Conservation (phyloP, 92 coral and sea anemone genomes). For the Actinostola sp. region DNA sequence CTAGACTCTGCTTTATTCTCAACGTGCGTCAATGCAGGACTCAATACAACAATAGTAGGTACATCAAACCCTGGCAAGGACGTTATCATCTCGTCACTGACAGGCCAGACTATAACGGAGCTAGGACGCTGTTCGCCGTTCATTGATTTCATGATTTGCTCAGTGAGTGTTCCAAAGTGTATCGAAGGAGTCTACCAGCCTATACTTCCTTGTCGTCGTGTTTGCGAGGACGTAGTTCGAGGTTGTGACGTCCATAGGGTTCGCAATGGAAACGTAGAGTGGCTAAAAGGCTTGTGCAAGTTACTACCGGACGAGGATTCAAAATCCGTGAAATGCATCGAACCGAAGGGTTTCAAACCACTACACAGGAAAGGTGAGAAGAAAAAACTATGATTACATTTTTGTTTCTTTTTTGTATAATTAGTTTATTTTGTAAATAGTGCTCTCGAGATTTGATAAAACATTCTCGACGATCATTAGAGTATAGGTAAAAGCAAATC, state of each 20-base stretch:
- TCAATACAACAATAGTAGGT: conserved; percentile 7
- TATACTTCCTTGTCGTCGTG: conserved; percentile 53
- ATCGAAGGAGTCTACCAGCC: conserved; percentile 42
- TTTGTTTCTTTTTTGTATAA: background rate
- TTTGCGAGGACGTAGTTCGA: conserved; percentile 51
- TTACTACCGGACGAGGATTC: conserved; percentile 32
- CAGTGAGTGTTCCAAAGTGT: conserved; percentile 54
- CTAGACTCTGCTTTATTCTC: conserved; percentile 6
- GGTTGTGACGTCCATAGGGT: conserved; percentile 37
- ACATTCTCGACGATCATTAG: background rate
- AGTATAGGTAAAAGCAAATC: background rate
- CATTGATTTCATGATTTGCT: conserved; percentile 46
- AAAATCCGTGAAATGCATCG: conserved; percentile 17
- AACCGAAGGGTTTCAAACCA: conserved; percentile 43
- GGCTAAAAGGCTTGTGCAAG: conserved; percentile 59
- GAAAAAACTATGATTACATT: background rate
- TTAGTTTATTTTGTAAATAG: conserved; percentile 7
- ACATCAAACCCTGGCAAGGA: conserved; percentile 11
- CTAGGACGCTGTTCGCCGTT: conserved; percentile 31
- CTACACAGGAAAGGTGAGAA: conserved; percentile 39
- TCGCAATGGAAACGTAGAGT: conserved; percentile 35
- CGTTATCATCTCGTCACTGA: conserved; percentile 5
- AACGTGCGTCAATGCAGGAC: conserved; percentile 20
- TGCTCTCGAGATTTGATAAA: background rate
- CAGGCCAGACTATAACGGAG: conserved; percentile 9